Conservation (phyloP, 1,140 invertebrate genomes). For the Lamellibrachia luymesi region DNA sequence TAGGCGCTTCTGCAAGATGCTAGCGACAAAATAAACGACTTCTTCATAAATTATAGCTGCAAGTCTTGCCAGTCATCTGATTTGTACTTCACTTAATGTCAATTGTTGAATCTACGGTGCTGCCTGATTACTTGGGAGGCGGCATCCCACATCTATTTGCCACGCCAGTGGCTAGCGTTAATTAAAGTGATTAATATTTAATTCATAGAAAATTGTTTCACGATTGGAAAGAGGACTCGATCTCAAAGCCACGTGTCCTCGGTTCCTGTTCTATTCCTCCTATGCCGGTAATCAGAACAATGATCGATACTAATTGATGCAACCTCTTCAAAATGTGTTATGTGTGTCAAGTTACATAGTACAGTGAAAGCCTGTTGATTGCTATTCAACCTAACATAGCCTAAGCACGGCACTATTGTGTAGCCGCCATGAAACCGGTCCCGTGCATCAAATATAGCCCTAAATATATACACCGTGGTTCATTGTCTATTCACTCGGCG, state of each 20-base stretch:
- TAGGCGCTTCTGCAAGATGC: too few relatives aligned
- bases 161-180: neutral
- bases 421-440: too few relatives aligned
- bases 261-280: neutral
- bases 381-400: too few relatives aligned
- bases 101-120: neutral
- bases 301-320: neutral
- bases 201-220: neutral
- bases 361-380: too few relatives aligned
- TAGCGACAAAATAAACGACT: neutral
- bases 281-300: neutral
- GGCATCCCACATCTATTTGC: neutral
- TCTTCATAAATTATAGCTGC: neutral
- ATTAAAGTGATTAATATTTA: neutral
- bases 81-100: neutral
- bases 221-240: neutral
- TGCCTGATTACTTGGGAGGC: neutral
- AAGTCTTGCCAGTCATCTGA: neutral
- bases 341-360: too few relatives aligned
- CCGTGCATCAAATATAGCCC: too few relatives aligned
- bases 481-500: too few relatives aligned
- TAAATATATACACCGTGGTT: too few relatives aligned
- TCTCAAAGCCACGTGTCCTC: neutral
- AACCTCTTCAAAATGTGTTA: neutral
- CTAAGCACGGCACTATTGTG: too few relatives aligned